Evolutionary conservation across 2,888 invertebrate species (phyloP).

Genomic region (Copidosoma aretas): DNA sequence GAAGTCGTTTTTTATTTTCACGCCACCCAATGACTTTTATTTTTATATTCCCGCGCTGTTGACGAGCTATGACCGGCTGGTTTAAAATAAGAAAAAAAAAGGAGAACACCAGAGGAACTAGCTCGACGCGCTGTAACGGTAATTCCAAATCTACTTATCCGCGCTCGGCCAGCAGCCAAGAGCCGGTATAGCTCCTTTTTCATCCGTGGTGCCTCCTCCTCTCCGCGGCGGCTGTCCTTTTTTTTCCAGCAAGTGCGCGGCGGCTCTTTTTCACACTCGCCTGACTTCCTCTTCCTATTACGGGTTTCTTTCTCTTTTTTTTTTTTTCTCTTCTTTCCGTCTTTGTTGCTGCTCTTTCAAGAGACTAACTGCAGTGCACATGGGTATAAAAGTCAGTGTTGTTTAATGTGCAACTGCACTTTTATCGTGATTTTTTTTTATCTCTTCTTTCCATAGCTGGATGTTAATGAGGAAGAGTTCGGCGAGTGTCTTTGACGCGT

Average conservation of each 20-base stretch:
- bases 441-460: slow-evolving; percentile 32
- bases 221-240: neutral
- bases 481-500: neutral
- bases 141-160: slow-evolving; percentile 33
- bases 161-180: slow-evolving; percentile 29
- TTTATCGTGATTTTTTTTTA: slow-evolving; percentile 4
- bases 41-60: too few species aligned
- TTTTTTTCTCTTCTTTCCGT: neutral
- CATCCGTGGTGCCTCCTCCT: neutral
- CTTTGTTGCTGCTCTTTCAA: too few species aligned
- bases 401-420: neutral
- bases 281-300: slow-evolving; percentile 30
- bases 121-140: slow-evolving; percentile 22
- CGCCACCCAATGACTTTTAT: too few species aligned
- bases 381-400: neutral
- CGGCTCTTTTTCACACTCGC: slow-evolving; percentile 26
- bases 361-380: neutral
- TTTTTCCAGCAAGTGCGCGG: neutral
- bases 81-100: neutral
- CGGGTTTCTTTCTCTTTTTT: neutral
- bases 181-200: neutral
- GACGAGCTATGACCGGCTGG: too few species aligned
- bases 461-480: slow-evolving; percentile 30
- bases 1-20: too few species aligned
- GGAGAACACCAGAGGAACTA: neutral